These are phyloP conservation scores for Trematocara variabile DNA, from an alignment of 2,113 vertebrate genomes.

Conservation along the genomic window DNA sequence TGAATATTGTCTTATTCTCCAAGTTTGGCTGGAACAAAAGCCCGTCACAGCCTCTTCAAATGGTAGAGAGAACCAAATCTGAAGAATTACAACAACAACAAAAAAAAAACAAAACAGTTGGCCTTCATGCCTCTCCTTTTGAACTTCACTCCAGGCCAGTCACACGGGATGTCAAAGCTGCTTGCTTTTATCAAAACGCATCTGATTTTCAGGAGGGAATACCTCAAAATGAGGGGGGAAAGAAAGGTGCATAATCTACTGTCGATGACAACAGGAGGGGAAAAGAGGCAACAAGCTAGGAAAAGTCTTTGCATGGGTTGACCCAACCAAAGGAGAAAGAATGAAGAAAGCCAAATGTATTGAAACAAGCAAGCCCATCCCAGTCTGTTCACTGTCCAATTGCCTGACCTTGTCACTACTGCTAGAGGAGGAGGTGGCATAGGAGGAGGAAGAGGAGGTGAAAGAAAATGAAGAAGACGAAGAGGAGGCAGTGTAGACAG, in stretches of 20 bases:
- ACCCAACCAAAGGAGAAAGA: conserved; percentile 13
- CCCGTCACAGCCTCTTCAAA: conserved; percentile 3
- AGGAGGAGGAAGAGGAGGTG: conserved; percentile 72
- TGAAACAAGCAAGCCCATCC: conserved; percentile 56
- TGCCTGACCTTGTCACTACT: conserved; percentile 75
- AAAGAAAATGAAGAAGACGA: conserved; percentile 69
- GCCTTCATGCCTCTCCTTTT: conserved; percentile 34
- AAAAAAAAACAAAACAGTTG: background rate
- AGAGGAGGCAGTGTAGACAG: conserved; percentile 69
- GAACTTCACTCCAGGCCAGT: background rate
- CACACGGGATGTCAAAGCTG: background rate
- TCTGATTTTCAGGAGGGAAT: background rate
- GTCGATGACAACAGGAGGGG: background rate
- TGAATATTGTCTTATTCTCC: background rate
- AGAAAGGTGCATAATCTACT: background rate
- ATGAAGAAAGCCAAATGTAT: conserved; percentile 16
- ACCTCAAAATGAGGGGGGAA: background rate
- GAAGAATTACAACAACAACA: background rate
- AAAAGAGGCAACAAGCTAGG: background rate
- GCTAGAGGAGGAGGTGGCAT: conserved; percentile 70
- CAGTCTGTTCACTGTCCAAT: conserved; percentile 37
- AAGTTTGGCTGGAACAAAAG: conserved; percentile 42
- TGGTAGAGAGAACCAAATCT: background rate
- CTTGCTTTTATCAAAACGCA: conserved; percentile 1
- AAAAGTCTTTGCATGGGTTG: background rate